These are phyloP conservation scores for Sminthopsis crassicaudata DNA, from an alignment of 2,113 vertebrate species.

Conservation along the genomic window DNA sequence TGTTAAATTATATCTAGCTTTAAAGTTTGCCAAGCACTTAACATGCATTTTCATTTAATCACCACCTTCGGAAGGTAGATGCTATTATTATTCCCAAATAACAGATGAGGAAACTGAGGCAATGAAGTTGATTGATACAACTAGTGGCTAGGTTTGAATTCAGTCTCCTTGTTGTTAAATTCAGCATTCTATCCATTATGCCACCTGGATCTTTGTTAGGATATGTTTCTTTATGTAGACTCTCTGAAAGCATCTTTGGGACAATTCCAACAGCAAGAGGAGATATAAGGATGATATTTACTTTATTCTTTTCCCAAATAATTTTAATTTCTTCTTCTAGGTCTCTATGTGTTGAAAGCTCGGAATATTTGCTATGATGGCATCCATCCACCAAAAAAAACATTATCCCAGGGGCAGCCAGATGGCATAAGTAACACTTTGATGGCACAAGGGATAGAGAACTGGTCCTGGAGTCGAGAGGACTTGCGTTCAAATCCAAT, in stretches of 20 bases:
- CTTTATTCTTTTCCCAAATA: not conserved
- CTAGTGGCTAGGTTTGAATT: not conserved
- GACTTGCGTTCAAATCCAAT: too few relatives aligned
- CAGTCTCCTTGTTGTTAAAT: not conserved
- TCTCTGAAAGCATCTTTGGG: not conserved
- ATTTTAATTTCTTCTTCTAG: not conserved
- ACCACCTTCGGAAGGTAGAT: not conserved
- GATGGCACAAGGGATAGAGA: too few relatives aligned
- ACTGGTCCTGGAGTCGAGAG: too few relatives aligned
- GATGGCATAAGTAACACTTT: too few relatives aligned
- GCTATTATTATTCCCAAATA: not conserved
- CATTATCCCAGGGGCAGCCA: too few relatives aligned
- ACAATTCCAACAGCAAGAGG: not conserved
- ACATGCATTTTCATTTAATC: not conserved
- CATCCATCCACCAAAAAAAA: not conserved
- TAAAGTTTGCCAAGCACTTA: not conserved
- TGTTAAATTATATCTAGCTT: not conserved
- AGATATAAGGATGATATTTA: not conserved
- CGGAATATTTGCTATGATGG: not conserved
- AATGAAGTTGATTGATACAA: not conserved
- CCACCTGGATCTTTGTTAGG: not conserved
- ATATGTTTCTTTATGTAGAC: not conserved
- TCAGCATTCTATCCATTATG: not conserved
- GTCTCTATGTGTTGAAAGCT: not conserved
- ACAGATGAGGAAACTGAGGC: not conserved